Evolutionary conservation across 2,113 vertebrate species (phyloP).

Genomic region (Catagonus wagneri): DNA sequence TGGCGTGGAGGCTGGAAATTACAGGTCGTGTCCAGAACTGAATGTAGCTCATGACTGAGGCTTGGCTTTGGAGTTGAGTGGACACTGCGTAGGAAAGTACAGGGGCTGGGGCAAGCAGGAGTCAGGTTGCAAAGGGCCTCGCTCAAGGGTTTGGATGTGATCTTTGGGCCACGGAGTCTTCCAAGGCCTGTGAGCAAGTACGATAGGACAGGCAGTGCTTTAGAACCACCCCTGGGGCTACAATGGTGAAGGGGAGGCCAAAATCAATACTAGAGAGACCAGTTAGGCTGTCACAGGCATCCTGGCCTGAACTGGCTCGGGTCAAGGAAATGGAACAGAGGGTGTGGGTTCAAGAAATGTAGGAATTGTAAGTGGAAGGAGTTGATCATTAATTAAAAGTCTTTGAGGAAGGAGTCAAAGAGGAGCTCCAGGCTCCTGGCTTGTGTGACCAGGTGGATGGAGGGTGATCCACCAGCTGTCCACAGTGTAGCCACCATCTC

Average conservation of each 20-base stretch:
- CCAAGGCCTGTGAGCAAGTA: background rate
- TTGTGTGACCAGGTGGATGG: background rate
- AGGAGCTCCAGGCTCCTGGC: background rate
- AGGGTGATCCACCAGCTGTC: background rate
- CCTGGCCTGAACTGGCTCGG: background rate
- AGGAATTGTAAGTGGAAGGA: background rate
- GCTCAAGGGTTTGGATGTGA: background rate
- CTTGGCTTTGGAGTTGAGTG: background rate
- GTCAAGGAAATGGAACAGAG: background rate
- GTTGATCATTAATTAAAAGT: background rate
- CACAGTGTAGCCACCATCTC: background rate
- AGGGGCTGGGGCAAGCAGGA: background rate
- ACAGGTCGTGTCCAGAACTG: background rate
- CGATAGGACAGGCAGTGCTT: background rate
- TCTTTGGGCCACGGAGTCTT: background rate
- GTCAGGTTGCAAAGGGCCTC: background rate
- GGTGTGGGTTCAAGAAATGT: background rate
- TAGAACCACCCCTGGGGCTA: background rate
- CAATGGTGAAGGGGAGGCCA: fast-evolving
- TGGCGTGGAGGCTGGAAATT: background rate
- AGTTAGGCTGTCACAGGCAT: background rate
- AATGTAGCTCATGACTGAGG: background rate
- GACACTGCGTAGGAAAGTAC: background rate
- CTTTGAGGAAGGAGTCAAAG: background rate
- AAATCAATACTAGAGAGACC: background rate